Evolutionary conservation across 2,888 invertebrate species (phyloP), one percentile per base, ranked within the genome.

Genomic region (Sycophila texana): DNA sequence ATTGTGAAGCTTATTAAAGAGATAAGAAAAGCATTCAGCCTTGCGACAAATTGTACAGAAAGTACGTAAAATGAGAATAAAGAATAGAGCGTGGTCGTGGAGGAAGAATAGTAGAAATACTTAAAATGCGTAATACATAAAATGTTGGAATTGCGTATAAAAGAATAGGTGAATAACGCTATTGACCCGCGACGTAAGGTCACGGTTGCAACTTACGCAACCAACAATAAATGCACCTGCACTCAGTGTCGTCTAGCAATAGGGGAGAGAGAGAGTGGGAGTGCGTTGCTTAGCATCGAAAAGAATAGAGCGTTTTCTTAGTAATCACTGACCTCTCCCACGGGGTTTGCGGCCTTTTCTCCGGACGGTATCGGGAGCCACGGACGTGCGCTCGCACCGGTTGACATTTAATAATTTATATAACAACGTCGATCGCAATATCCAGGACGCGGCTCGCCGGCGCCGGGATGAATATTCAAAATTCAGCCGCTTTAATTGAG

Each of bases 261-360:
- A 82, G 77, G 81, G 79, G 30, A 61, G 1, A 30, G 30, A 30
- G 83, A 73, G 79, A 86, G 87, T 87, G 87, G 74, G 79, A 86
- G 87, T 87, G 87, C 85, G 85, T 88, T 85, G 84, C 84, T 87
- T 86, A 86, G 87, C 87, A 84, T 82, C 84, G 85, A 81, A 80
- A 82, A 86, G 85, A 87, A 88, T 86, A 83, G 84, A 81, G 83
- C 77, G 1, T 81, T 86, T 85, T 85, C 82, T 85, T 84, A 86
- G 85, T 87, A 86, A 85, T 83, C 82, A 16, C 58, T 83, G 85
- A 87, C 85, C 86, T 88, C 84, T 88, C 88, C 85, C 88, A 87
- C 84, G 81, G 84, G 88, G 39, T 87, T 88, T 82, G 83, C 80
- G 85, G 84, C 85, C 86, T 70, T 51, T 58, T 73, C 72, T 71